A percentile compares a stretch with the other conserved stretches of the same genome.
These are phyloP conservation scores for Notodonta dromedarius DNA, from an alignment of 2,888 invertebrate species.

Conservation along the genomic window DNA sequence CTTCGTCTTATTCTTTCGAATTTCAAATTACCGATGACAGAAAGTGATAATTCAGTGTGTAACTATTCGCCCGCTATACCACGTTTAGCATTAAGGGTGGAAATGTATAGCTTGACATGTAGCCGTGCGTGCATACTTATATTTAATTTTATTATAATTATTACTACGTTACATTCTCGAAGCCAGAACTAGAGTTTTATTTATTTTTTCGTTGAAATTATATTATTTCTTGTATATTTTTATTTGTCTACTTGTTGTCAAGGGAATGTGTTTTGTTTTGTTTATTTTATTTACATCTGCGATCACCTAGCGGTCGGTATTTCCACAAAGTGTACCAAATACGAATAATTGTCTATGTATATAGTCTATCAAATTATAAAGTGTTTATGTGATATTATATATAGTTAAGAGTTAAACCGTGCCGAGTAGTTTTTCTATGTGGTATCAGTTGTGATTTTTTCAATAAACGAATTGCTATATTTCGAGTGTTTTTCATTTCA, in stretches of 20 bases:
- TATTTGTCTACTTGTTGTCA: conserved; percentile 30
- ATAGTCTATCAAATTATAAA: conserved; percentile 80
- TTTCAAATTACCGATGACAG: too few species aligned
- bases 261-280: conserved; percentile 41
- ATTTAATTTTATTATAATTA: not conserved
- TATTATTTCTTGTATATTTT: conserved; percentile 34
- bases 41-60: too few species aligned
- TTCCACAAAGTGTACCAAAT: conserved; percentile 71
- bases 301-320: conserved; percentile 60
- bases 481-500: conserved; percentile 27
- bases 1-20: too few species aligned
- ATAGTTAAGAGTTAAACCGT: conserved; percentile 84
- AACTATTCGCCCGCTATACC: too few species aligned
- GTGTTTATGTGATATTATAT: conserved; percentile 83
- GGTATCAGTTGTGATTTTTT: conserved; percentile 84
- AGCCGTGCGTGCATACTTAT: too few species aligned
- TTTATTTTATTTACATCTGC: conserved; percentile 46
- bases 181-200: conserved; percentile 14
- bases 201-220: conserved; percentile 31
- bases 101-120: too few species aligned
- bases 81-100: too few species aligned
- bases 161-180: not conserved
- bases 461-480: conserved; percentile 80
- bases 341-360: conserved; percentile 67
- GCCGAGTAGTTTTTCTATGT: conserved; percentile 84